These are phyloP conservation scores for Chunga burmeisteri DNA, from an alignment of 2,113 vertebrate species.

Conservation along the genomic window DNA sequence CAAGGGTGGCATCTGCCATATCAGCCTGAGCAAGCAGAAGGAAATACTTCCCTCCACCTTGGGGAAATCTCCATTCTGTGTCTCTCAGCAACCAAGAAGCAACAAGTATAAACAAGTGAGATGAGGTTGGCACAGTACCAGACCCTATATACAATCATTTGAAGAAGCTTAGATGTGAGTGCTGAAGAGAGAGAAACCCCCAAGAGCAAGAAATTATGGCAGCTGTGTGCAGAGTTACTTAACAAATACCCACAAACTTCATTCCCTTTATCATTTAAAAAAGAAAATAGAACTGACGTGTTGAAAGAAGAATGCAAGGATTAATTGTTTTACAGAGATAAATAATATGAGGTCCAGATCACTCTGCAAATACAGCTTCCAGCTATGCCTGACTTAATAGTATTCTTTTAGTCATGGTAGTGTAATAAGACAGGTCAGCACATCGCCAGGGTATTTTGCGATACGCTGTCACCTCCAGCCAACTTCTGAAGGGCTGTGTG, in stretches of 20 bases:
- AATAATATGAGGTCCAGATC: not conserved
- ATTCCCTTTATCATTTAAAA: not conserved
- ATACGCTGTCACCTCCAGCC: not conserved
- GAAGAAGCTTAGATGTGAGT: not conserved
- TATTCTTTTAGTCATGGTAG: fast-evolving
- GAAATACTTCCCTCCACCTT: not conserved
- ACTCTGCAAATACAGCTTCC: not conserved
- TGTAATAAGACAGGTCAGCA: not conserved
- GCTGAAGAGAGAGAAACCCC: not conserved
- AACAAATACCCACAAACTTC: not conserved
- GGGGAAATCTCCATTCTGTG: not conserved
- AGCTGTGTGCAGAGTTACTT: not conserved
- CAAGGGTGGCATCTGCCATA: not conserved
- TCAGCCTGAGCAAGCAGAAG: not conserved
- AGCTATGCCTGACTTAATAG: not conserved
- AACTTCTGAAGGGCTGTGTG: not conserved
- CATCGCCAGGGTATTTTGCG: not conserved
- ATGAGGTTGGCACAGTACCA: not conserved
- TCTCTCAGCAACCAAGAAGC: not conserved
- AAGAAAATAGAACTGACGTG: not conserved
- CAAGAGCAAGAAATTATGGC: not conserved
- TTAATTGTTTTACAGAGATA: not conserved
- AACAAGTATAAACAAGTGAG: not conserved
- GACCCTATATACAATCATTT: not conserved
- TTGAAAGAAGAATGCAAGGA: constrained; percentile 5